Evolutionary conservation across 2,113 vertebrate genomes (phyloP).

Genomic region (Nycticryphes semicollaris): DNA sequence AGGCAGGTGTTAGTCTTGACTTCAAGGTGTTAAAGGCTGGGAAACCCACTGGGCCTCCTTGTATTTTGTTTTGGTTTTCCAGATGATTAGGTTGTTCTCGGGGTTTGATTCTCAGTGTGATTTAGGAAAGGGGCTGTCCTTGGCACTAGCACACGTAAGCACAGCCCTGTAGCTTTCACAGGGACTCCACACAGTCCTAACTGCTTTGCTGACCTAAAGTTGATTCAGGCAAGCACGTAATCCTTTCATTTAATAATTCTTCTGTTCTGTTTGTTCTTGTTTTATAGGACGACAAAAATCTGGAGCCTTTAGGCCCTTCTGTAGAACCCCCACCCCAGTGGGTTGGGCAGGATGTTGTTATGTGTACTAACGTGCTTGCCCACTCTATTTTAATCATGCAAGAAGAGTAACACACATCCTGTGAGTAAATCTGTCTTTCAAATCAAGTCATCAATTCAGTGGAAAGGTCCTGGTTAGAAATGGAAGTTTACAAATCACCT

Average conservation of each 20-base stretch:
- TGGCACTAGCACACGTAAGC: neutral
- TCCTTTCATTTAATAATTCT: neutral
- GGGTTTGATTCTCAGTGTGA: neutral
- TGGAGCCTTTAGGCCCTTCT: neutral
- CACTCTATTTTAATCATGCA: slow-evolving; percentile 1
- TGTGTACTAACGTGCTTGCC: neutral
- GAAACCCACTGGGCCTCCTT: neutral
- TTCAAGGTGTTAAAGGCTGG: neutral
- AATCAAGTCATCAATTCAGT: slow-evolving; percentile 52
- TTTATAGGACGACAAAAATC: neutral
- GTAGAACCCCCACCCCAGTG: neutral
- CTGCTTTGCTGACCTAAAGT: neutral
- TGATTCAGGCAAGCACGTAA: neutral
- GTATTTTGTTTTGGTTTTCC: neutral
- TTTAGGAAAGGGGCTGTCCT: neutral
- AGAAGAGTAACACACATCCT: neutral
- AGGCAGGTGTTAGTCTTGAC: neutral
- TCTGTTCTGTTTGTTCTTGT: neutral
- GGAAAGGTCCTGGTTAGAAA: slow-evolving; percentile 28
- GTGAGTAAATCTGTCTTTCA: slow-evolving; percentile 48
- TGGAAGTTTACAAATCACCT: slow-evolving; percentile 61
- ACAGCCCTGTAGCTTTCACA: neutral
- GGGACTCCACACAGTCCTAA: neutral
- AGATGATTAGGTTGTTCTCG: neutral
- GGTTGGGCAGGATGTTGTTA: neutral